A percentile compares a stretch with the other conserved stretches of the same genome.
Evolutionary conservation across 2,797 vertebrate genomes (phyloP).

Genomic region (Hozukius guyotensis): DNA sequence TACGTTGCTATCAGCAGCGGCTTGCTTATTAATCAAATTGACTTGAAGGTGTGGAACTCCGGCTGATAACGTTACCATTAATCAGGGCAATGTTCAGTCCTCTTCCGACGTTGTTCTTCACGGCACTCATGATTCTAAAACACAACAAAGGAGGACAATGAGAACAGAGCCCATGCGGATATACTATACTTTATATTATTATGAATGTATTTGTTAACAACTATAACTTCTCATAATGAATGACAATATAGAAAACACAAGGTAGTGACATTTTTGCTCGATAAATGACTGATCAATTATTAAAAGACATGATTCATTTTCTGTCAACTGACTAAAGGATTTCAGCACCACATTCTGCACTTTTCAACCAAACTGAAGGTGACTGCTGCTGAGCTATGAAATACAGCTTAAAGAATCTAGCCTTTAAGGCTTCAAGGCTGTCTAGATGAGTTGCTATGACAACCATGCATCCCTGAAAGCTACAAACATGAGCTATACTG

Average conservation of each 20-base stretch:
- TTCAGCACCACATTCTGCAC: neutral
- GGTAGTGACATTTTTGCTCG: too few species aligned
- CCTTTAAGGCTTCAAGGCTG: neutral
- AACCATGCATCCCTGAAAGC: neutral
- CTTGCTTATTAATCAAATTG: neutral
- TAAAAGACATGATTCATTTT: neutral
- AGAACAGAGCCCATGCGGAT: neutral
- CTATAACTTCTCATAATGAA: neutral
- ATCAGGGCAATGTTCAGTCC: constrained; percentile 94
- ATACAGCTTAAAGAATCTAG: neutral
- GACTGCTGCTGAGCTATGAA: neutral
- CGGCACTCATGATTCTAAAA: constrained; percentile 92
- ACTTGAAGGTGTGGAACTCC: neutral
- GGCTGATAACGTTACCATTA: constrained; percentile 83
- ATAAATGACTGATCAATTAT: too few species aligned
- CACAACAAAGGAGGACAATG: neutral
- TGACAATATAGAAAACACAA: neutral
- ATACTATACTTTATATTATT: neutral
- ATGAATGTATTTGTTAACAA: neutral
- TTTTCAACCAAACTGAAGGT: neutral
- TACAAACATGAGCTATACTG: neutral
- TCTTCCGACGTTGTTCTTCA: constrained; percentile 97
- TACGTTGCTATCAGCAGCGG: neutral
- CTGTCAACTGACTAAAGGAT: neutral
- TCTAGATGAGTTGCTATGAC: neutral